These are phyloP conservation scores for Zophobas morio DNA, from an alignment of 1,140 invertebrate species.

Conservation along the genomic window DNA sequence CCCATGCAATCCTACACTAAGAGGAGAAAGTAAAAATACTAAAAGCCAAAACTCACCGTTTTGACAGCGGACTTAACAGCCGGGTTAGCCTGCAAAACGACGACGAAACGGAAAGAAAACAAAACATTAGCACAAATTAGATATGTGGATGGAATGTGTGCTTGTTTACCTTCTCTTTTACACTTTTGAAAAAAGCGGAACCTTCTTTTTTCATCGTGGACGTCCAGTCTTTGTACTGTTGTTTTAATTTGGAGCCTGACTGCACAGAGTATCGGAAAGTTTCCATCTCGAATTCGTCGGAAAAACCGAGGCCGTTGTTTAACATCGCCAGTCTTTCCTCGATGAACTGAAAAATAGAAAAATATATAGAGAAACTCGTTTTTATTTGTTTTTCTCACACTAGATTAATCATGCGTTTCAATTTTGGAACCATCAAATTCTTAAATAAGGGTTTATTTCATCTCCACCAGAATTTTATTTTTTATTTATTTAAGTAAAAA, in stretches of 20 bases:
- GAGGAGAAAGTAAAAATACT: conserved; percentile 47
- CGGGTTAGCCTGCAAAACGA: conserved; percentile 82
- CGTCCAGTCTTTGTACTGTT: conserved; percentile 83
- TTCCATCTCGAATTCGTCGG: conserved; percentile 96
- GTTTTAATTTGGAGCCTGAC: conserved; percentile 81
- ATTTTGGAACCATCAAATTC: too few relatives aligned
- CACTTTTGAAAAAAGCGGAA: conserved; percentile 79
- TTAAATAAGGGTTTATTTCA: too few relatives aligned
- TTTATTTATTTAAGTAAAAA: too few relatives aligned
- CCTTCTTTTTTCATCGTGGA: conserved; percentile 72
- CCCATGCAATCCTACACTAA: conserved; percentile 3
- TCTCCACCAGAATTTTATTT: too few relatives aligned
- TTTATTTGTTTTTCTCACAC: too few relatives aligned
- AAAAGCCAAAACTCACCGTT: conserved; percentile 74
- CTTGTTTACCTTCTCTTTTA: conserved; percentile 79
- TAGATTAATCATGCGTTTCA: too few relatives aligned
- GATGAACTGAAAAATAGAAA: conserved; percentile 80
- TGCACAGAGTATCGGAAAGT: conserved; percentile 89
- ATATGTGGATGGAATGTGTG: neutral
- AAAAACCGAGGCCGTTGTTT: conserved; percentile 89
- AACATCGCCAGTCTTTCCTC: conserved; percentile 92
- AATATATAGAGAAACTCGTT: neutral
- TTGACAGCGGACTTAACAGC: conserved; percentile 86
- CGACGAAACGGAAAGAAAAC: conserved; percentile 45
- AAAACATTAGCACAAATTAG: conserved; percentile 43